Evolutionary conservation across 2,113 vertebrate species (phyloP), one percentile per base, ranked within the genome.

Genomic region (Typhlomys cinereus): DNA sequence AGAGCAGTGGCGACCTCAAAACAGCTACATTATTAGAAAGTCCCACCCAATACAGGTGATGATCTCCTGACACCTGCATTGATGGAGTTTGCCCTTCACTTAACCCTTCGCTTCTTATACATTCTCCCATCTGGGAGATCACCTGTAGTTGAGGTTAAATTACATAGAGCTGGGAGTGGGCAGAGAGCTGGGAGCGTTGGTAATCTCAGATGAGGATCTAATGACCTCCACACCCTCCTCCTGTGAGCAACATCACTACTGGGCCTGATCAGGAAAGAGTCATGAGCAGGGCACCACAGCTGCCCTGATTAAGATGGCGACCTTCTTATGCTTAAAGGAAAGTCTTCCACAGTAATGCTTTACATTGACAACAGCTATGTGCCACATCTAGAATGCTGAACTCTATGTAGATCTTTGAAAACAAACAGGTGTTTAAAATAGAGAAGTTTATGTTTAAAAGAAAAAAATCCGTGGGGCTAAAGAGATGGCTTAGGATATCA

Each of bases 341-440:
- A 67, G 36, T 15, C 36, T 52, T 36, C 13, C 62, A 4, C 23
- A 36, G 27, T 31, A 82, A 27, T 82, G 62, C 29, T 75, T 93
- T 90, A n/a, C 18, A 78, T 0, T 52, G 74, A 57, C 1, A 95
- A 90, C 54, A 39, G 61, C 83, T 34, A 95, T 94, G 66, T 89
- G 94, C 96, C 84, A 3, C 34, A 76, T 94, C 95, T 96, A 67
- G 5, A 64, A 93, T 87, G 29, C 88, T 94, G 23, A 95, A n/a
- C 80, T 67, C 9, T 54, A 79, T 81, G 64, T 81, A 85, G 46
- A 93, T 87, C 69, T 96, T 96, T 95, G 85, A 92, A 41, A 89
- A 85, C 11, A 73, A 25, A 27, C 59, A n/a, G 46, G 13, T 50
- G 75, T 76, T 36, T 90, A 94, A 61, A 78, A 46, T 4, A 78